Evolutionary conservation across 2,113 vertebrate genomes (phyloP), one percentile per base, ranked within the genome.

Genomic region (Pteruthius melanotis): DNA sequence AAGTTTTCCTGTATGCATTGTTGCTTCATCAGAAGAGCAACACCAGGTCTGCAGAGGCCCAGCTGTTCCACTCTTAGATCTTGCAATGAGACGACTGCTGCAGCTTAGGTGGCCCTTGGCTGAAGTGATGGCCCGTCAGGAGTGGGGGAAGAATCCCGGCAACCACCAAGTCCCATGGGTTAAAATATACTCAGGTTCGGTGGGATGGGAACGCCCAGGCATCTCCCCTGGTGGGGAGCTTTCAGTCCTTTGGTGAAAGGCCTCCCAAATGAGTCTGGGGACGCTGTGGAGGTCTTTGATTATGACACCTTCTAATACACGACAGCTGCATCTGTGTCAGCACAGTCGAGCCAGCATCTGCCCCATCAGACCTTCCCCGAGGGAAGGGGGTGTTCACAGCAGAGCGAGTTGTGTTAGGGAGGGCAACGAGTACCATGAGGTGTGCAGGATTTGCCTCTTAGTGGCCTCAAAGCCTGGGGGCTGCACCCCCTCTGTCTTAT

Each of bases 11-110:
- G 56, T 19, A 5, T 27, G 50, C 10, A 7, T 66, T 30, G 2
- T 69, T 68, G 6, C 21, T 82, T 70, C 52, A 7, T 39, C 26
- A 7, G 26, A 49, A 19, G 2, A 7, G 20, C 10, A 17, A 2
- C 13, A 11, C 15, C 6, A 31, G 54, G 3, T 24, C 23, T 28
- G 76, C 21, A 14, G 17, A 28, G 10, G 13, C 18, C 44, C 28
- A 21, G n/a, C 20, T 64, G 10, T 39, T 40, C 33, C 35, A 50
- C 13, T 17, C 0, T 0, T 22, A 35, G 44, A 22, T 37, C 31
- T 44, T 27, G 9, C 0, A 0, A 33, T 77, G 45, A 33, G 12
- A 60, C 14, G 44, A 19, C 37, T 37, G 22, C 44, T 33, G 63
- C 53, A 37, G 5, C 12, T 52, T 20, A 49, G 52, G 13, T 26